Conservation (phyloP, 1,140 invertebrate species). For the Cydia strobilella region DNA sequence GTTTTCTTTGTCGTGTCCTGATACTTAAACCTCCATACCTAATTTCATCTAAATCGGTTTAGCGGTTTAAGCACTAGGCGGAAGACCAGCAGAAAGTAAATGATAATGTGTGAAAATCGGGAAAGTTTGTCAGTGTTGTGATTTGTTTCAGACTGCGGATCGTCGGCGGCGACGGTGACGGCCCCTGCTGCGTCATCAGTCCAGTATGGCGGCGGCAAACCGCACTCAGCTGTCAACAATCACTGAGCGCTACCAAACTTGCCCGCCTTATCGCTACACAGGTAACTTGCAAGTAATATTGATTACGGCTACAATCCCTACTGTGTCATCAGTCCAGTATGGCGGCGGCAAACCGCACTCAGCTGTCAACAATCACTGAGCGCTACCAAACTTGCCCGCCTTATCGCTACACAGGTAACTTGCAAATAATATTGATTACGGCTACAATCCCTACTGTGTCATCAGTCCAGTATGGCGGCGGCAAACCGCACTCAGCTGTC, state of each 20-base stretch:
- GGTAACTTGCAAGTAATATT: too few species aligned
- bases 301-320: too few species aligned
- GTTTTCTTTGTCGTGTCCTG: too few species aligned
- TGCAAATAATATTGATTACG: too few species aligned
- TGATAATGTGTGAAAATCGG: too few species aligned
- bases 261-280: slow-evolving; percentile 1
- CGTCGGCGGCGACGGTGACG: slow-evolving; percentile 39
- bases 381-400: slow-evolving; percentile 63
- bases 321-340: slow-evolving; percentile 80
- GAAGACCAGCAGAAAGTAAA: too few species aligned
- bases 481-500: too few species aligned
- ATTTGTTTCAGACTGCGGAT: slow-evolving; percentile 44
- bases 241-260: slow-evolving; percentile 82
- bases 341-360: slow-evolving; percentile 87
- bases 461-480: too few species aligned
- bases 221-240: slow-evolving; percentile 87
- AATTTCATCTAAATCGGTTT: too few species aligned
- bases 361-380: slow-evolving; percentile 88
- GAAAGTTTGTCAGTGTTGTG: too few species aligned
- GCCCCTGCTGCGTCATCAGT: slow-evolving; percentile 67
- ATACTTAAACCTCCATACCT: too few species aligned
- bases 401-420: neutral
- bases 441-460: slow-evolving; percentile 33
- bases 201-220: slow-evolving; percentile 87
- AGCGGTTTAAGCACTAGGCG: too few species aligned